Conservation (phyloP, 2,113 vertebrate genomes). For the Oryctolagus cuniculus region DNA sequence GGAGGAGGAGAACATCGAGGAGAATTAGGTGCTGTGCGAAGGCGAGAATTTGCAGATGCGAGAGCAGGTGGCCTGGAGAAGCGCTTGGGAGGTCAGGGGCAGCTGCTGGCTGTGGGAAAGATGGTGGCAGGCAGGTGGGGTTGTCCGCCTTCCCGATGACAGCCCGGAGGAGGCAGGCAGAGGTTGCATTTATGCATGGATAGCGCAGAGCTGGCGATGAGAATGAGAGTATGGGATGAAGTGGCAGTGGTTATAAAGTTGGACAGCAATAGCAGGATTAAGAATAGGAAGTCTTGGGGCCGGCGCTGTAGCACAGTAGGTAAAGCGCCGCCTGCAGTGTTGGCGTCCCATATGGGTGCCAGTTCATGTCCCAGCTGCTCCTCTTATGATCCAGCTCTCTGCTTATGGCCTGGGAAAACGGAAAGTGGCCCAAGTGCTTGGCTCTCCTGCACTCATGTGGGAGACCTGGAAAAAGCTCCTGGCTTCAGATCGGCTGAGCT, state of each 20-base stretch:
- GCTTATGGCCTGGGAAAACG: too few relatives aligned
- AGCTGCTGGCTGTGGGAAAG: neutral
- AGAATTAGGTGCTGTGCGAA: neutral
- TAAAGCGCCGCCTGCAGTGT: too few relatives aligned
- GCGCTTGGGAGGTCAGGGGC: neutral
- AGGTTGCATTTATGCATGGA: too few relatives aligned
- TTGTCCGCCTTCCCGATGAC: fast-evolving
- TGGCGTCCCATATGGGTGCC: too few relatives aligned
- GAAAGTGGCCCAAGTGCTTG: too few relatives aligned
- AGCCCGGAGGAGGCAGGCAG: too few relatives aligned
- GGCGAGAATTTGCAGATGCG: neutral
- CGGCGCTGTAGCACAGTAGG: too few relatives aligned
- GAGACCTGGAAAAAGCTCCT: too few relatives aligned
- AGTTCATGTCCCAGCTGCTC: too few relatives aligned
- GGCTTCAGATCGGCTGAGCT: too few relatives aligned
- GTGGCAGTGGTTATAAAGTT: neutral
- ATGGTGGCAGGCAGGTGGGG: neutral
- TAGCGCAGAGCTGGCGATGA: neutral
- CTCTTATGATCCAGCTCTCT: too few relatives aligned
- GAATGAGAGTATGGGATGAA: neutral
- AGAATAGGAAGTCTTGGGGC: neutral
- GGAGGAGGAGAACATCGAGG: neutral
- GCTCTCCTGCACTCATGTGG: too few relatives aligned
- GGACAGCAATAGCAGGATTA: neutral
- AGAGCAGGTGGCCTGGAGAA: fast-evolving